Evolutionary conservation across 2,113 vertebrate genomes (phyloP).

Genomic region (Psittacula cyanocephala): DNA sequence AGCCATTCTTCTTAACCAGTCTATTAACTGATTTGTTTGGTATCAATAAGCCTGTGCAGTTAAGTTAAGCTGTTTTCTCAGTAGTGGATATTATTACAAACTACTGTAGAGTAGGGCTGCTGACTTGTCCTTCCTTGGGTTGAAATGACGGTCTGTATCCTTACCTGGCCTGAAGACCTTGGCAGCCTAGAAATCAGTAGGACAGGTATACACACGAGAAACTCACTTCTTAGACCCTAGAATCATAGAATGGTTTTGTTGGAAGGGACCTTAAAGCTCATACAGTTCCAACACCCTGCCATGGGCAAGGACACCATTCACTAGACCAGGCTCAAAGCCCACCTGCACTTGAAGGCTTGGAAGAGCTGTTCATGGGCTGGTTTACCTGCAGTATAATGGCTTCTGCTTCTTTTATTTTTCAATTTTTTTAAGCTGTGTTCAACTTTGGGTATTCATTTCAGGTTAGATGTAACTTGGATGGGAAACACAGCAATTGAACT

Average conservation of each 20-base stretch:
- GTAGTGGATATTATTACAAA: background rate
- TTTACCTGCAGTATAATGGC: background rate
- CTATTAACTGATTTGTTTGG: background rate
- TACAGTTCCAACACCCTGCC: background rate
- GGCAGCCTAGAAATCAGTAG: background rate
- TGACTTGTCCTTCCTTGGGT: background rate
- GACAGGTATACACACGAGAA: background rate
- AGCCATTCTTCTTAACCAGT: background rate
- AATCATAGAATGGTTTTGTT: background rate
- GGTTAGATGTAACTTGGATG: background rate
- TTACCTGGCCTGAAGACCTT: background rate
- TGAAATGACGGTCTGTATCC: background rate
- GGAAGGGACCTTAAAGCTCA: background rate
- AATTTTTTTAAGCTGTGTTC: background rate
- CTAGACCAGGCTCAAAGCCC: background rate
- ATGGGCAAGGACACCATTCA: background rate
- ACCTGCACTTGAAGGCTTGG: background rate
- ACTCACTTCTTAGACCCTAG: background rate
- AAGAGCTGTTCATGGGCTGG: background rate
- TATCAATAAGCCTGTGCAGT: background rate
- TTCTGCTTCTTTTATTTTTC: background rate
- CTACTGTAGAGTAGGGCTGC: background rate
- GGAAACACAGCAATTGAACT: background rate
- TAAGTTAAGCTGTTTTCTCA: background rate
- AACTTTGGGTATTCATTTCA: background rate